A percentile compares a stretch with the other conserved stretches of the same genome.
Conservation (phyloP, 2,888 invertebrate genomes). For the Nomada ferruginata region DNA sequence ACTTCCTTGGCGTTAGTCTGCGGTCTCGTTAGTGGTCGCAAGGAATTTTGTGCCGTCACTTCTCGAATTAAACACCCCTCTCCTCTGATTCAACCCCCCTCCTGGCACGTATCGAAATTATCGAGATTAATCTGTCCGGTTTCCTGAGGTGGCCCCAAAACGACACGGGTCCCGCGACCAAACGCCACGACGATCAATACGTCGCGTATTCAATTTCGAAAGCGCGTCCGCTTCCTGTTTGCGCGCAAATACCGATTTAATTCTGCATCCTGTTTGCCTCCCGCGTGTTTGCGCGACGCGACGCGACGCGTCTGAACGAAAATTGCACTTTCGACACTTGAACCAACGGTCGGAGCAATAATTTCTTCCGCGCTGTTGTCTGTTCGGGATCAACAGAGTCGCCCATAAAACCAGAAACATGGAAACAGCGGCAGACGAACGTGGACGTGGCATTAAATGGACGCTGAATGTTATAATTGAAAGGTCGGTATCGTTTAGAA, state of each 20-base stretch:
- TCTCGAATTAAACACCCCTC: neutral
- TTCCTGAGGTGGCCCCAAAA: slow-evolving; percentile 6
- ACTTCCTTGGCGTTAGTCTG: neutral
- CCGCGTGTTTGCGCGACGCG: slow-evolving; percentile 64
- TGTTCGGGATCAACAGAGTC: too few relatives aligned
- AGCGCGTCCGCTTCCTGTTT: slow-evolving; percentile 73
- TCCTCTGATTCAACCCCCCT: neutral
- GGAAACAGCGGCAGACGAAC: too few relatives aligned
- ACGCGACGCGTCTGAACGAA: slow-evolving; percentile 59
- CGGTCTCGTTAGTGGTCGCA: neutral
- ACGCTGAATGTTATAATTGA: too few relatives aligned
- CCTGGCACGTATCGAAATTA: slow-evolving; percentile 2
- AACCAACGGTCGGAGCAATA: slow-evolving; percentile 5
- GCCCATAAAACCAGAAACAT: too few relatives aligned
- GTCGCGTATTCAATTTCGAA: slow-evolving; percentile 74
- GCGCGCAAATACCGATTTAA: slow-evolving; percentile 77
- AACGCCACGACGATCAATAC: slow-evolving; percentile 53
- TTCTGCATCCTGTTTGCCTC: slow-evolving; percentile 75
- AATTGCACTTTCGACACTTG: slow-evolving; percentile 65
- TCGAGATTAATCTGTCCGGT: slow-evolving; percentile 3
- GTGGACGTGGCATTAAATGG: too few relatives aligned
- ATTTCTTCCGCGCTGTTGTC: neutral
- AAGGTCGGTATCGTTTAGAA: neutral
- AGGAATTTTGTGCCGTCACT: neutral
- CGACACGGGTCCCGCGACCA: neutral